These are phyloP conservation scores for Muscicapa striata DNA, from an alignment of 2,797 vertebrate genomes.

Conservation along the genomic window DNA sequence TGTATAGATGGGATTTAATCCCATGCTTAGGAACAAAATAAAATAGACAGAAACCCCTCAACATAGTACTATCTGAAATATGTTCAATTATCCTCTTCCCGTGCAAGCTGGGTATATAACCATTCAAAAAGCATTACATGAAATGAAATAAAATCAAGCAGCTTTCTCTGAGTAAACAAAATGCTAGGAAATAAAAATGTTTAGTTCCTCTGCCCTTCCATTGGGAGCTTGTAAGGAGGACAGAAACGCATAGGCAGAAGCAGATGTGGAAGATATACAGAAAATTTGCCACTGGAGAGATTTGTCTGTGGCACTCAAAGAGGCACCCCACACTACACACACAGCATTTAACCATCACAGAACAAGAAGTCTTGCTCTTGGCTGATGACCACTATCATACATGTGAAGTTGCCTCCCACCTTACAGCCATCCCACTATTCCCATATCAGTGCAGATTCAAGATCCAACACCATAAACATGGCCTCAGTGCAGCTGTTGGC, in stretches of 20 bases:
- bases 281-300: background rate
- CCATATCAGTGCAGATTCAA: background rate
- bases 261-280: background rate
- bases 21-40: background rate
- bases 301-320: background rate
- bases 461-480: background rate
- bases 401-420: background rate
- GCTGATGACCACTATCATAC: background rate
- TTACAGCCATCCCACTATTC: background rate
- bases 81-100: background rate
- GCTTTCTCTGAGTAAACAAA: background rate
- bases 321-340: background rate
- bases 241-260: background rate
- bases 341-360: background rate
- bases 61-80: background rate
- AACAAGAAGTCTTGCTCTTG: background rate
- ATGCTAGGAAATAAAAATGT: background rate
- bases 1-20: constrained; percentile 3
- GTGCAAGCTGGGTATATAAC: background rate
- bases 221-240: background rate
- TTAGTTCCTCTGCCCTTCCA: background rate
- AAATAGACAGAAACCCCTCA: background rate
- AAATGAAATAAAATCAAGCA: background rate
- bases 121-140: background rate
- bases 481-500: background rate